Percentiles rank a stretch among this genome's conserved stretches.
These are phyloP conservation scores for Paraplagusia blochii DNA, from an alignment of 2,113 vertebrate genomes.

Conservation along the genomic window DNA sequence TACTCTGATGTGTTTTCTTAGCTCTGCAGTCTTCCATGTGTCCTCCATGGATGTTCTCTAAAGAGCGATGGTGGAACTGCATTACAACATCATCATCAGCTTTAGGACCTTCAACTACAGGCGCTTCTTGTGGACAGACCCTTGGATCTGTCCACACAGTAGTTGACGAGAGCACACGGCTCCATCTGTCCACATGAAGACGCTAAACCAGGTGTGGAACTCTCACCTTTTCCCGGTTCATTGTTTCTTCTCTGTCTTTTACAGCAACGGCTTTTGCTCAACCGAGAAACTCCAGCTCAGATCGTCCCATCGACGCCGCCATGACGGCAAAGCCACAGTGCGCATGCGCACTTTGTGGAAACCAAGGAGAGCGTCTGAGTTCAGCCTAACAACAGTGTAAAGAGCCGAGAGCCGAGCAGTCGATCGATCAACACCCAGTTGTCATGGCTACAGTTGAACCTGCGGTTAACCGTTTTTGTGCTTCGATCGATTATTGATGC, in stretches of 20 bases:
- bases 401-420: slow-evolving; percentile 42
- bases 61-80: slow-evolving; percentile 13
- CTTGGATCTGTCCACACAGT: too few relatives aligned
- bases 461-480: too few relatives aligned
- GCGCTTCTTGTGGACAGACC: too few relatives aligned
- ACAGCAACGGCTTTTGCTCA: neutral
- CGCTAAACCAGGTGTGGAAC: too few relatives aligned
- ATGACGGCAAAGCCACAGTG: slow-evolving; percentile 30
- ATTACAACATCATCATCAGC: neutral
- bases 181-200: too few relatives aligned
- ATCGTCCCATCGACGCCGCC: slow-evolving; percentile 56
- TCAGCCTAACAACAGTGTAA: slow-evolving; percentile 63
- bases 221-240: slow-evolving; percentile 71
- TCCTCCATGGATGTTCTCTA: slow-evolving; percentile 90
- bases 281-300: slow-evolving; percentile 3
- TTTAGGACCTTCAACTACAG: neutral
- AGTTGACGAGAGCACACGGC: neutral
- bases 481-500: too few relatives aligned
- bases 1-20: slow-evolving; percentile 84
- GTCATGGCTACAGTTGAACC: slow-evolving; percentile 17
- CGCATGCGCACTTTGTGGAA: slow-evolving; percentile 62
- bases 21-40: slow-evolving; percentile 91
- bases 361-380: slow-evolving; percentile 65
- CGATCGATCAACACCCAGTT: slow-evolving; percentile 28
- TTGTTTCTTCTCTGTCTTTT: slow-evolving; percentile 27